Percentiles rank a stretch among this genome's conserved stretches.
Evolutionary conservation across 2,113 vertebrate species (phyloP).

Genomic region (Chitala chitala): DNA sequence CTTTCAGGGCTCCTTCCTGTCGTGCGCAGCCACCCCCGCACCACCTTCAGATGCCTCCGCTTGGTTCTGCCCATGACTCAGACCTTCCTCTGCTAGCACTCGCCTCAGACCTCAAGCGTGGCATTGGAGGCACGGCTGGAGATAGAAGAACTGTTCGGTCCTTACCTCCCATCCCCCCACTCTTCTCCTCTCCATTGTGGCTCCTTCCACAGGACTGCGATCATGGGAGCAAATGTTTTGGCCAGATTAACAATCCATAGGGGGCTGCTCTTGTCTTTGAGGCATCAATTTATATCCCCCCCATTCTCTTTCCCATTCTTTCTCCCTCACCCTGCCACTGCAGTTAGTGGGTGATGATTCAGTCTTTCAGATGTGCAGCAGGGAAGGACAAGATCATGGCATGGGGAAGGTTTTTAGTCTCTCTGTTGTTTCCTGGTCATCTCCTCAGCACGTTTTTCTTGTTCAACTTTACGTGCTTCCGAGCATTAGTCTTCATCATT

Average conservation of each 20-base stretch:
- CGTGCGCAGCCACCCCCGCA: slow-evolving; percentile 31
- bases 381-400: neutral
- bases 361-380: neutral
- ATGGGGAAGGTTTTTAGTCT: slow-evolving; percentile 37
- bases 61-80: neutral
- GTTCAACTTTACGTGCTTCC: slow-evolving; percentile 29
- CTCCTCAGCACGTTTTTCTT: slow-evolving; percentile 31
- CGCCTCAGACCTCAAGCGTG: neutral
- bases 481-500: neutral
- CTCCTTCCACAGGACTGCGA: neutral
- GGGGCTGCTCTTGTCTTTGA: neutral
- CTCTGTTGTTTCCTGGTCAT: slow-evolving; percentile 30
- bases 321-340: slow-evolving; percentile 12
- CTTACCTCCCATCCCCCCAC: too few relatives aligned
- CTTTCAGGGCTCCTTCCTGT: slow-evolving; percentile 47
- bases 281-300: neutral
- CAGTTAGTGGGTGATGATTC: slow-evolving; percentile 6
- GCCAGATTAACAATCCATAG: neutral
- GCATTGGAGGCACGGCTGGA: neutral
- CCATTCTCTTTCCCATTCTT: neutral
- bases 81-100: neutral
- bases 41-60: neutral
- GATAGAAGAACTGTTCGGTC: too few relatives aligned
- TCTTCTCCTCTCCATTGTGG: neutral
- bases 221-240: neutral